Conservation (phyloP, 2,113 vertebrate species). For the Beaufortia kweichowensis region DNA sequence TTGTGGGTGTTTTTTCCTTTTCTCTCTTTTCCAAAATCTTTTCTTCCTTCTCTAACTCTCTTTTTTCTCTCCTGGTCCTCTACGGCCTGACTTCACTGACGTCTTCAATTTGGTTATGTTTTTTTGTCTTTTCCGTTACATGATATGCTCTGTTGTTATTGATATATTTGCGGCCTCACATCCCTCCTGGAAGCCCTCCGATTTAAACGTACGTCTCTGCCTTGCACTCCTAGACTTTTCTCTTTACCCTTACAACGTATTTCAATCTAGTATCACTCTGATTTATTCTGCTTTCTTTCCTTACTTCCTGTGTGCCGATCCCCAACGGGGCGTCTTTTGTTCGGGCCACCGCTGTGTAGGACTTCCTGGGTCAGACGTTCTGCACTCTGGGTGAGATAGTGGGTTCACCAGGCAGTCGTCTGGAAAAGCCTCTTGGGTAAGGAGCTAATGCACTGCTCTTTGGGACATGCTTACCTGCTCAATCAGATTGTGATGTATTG, state of each 20-base stretch:
- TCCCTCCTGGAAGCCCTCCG: slow-evolving; percentile 77
- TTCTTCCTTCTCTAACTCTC: slow-evolving; percentile 22
- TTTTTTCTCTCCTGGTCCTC: slow-evolving; percentile 38
- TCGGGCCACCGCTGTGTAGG: slow-evolving; percentile 69
- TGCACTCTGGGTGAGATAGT: slow-evolving; percentile 96
- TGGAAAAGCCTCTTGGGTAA: slow-evolving; percentile 92
- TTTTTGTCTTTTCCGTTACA: slow-evolving; percentile 73
- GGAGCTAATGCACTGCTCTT: slow-evolving; percentile 53
- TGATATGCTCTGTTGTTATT: slow-evolving; percentile 78
- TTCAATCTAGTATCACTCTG: slow-evolving; percentile 59
- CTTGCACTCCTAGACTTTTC: slow-evolving; percentile 63
- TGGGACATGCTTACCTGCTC: slow-evolving; percentile 22
- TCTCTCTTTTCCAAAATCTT: slow-evolving; percentile 31
- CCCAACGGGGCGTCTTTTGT: slow-evolving; percentile 48
- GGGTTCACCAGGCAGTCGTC: slow-evolving; percentile 87
- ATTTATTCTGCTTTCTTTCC: slow-evolving; percentile 55
- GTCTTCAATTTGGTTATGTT: slow-evolving; percentile 62
- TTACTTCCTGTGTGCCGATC: slow-evolving; percentile 45
- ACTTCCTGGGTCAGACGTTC: slow-evolving; percentile 92
- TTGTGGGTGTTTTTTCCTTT: slow-evolving; percentile 35
- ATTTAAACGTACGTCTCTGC: slow-evolving; percentile 80
- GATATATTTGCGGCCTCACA: slow-evolving; percentile 76
- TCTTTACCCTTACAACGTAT: slow-evolving; percentile 62
- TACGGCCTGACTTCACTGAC: slow-evolving; percentile 44
- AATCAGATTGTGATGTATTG: slow-evolving; percentile 2